Conservation (phyloP, 2,888 invertebrate genomes). For the Stenolophus ochropezus region DNA sequence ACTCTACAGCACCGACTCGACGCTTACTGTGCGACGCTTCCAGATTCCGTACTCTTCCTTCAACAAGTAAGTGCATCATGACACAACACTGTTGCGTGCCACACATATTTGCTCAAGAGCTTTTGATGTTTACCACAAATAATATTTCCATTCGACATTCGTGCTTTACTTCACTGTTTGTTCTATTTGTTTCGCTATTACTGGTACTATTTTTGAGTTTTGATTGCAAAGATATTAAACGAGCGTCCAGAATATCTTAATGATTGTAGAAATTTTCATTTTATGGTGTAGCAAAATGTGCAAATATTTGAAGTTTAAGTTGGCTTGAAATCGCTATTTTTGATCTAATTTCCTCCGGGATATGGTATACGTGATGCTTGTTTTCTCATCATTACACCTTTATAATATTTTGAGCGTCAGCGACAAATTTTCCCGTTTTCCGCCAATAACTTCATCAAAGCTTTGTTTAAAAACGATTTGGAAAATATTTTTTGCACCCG, state of each 20-base stretch:
- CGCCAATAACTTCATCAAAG: no score
- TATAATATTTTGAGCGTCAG: conserved; percentile 6
- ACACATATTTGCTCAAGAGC: neutral
- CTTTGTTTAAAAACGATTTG: neutral
- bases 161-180: neutral
- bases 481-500: neutral
- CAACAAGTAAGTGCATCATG: conserved; percentile 49
- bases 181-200: neutral
- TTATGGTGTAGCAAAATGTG: conserved; percentile 21
- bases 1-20: conserved; percentile 38
- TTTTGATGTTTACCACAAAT: neutral
- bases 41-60: neutral
- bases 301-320: neutral
- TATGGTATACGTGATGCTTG: neutral
- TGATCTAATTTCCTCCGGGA: conserved; percentile 12
- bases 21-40: conserved; percentile 39
- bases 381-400: conserved; percentile 25
- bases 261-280: neutral
- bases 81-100: conserved; percentile 8
- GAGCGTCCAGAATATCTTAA: neutral
- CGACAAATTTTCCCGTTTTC: neutral
- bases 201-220: neutral
- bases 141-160: neutral
- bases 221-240: conserved; percentile 5
- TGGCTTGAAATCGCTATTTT: conserved; percentile 10